Evolutionary conservation across 2,888 invertebrate species (phyloP).

Genomic region (Carabus problematicus): DNA sequence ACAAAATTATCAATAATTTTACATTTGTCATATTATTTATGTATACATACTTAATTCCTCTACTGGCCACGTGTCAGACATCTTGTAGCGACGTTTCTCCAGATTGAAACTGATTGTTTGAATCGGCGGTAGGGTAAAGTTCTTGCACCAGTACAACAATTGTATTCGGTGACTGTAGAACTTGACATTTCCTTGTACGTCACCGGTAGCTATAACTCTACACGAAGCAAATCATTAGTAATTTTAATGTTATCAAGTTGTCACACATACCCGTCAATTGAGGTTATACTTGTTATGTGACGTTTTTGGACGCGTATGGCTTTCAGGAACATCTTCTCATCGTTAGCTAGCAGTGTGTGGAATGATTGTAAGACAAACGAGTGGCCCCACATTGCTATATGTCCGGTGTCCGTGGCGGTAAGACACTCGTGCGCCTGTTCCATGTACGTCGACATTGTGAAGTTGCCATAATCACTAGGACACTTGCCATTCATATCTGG

Average conservation of each 20-base stretch:
- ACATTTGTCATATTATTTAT: neutral
- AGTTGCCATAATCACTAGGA: constrained; percentile 58
- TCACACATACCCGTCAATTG: constrained; percentile 61
- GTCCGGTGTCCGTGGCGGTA: constrained; percentile 62
- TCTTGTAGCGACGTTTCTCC: constrained; percentile 44
- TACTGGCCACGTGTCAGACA: constrained; percentile 45
- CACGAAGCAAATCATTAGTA: too few relatives aligned
- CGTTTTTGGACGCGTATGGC: constrained; percentile 56
- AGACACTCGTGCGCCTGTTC: constrained; percentile 61
- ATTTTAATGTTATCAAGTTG: too few relatives aligned
- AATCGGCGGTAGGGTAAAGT: constrained; percentile 61
- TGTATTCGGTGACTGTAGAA: constrained; percentile 68
- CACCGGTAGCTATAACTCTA: constrained; percentile 66
- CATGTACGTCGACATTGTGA: constrained; percentile 64
- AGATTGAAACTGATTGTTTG: constrained; percentile 64
- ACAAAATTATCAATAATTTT: neutral
- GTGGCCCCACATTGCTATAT: constrained; percentile 62
- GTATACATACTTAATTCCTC: neutral
- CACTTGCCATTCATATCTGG: constrained; percentile 55
- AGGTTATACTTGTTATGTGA: constrained; percentile 57
- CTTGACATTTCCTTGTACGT: constrained; percentile 62
- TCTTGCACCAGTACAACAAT: constrained; percentile 66
- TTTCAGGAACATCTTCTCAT: constrained; percentile 62
- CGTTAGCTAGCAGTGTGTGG: constrained; percentile 52
- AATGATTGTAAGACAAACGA: constrained; percentile 58